Evolutionary conservation across 2,888 invertebrate genomes (phyloP).

Genomic region (Nomada flava): DNA sequence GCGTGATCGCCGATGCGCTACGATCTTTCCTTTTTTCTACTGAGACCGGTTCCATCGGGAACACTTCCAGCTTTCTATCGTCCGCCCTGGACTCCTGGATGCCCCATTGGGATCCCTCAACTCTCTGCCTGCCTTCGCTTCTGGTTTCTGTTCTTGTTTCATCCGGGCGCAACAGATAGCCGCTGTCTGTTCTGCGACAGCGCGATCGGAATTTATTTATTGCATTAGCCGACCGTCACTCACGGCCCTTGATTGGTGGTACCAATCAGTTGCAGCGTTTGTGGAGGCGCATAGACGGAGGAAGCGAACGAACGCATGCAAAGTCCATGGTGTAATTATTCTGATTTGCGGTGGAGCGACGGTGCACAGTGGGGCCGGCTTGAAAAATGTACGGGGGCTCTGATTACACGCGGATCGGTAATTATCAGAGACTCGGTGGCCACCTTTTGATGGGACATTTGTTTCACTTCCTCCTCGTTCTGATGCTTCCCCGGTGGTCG

Average conservation of each 20-base stretch:
- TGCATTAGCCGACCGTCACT: conserved; percentile 79
- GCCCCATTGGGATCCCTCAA: conserved; percentile 59
- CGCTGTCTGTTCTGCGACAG: conserved; percentile 67
- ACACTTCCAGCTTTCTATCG: conserved; percentile 75
- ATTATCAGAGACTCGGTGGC: conserved; percentile 35
- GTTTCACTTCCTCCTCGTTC: conserved; percentile 20
- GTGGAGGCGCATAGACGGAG: conserved; percentile 25
- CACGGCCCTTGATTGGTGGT: conserved; percentile 76
- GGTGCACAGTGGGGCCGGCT: background rate
- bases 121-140: background rate
- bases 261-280: conserved; percentile 67
- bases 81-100: conserved; percentile 61
- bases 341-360: conserved; percentile 37
- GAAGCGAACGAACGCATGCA: conserved; percentile 34
- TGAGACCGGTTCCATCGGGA: conserved; percentile 73
- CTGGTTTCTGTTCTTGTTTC: conserved; percentile 3
- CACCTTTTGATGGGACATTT: conserved; percentile 43
- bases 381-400: conserved; percentile 23
- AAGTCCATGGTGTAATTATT: conserved; percentile 45
- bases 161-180: conserved; percentile 61
- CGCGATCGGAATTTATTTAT: conserved; percentile 79
- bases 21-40: conserved; percentile 53
- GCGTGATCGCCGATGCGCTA: conserved; percentile 59
- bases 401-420: conserved; percentile 54
- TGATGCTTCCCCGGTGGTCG: conserved; percentile 8